These are phyloP conservation scores for Solenopsis invicta DNA, from an alignment of 1,140 invertebrate species.

Conservation along the genomic window DNA sequence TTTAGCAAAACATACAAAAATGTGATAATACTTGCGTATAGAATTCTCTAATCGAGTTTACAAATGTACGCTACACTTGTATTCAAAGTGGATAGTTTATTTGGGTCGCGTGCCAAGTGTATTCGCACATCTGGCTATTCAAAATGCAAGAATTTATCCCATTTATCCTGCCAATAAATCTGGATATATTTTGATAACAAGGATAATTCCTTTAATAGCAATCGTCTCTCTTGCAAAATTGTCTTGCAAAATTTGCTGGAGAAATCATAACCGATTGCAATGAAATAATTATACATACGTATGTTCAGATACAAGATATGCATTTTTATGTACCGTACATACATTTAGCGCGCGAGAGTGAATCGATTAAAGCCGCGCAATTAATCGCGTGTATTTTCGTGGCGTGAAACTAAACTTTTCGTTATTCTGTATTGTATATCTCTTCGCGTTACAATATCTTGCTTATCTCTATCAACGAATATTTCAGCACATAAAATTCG, in stretches of 20 bases:
- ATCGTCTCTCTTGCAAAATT: not conserved
- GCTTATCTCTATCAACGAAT: slow-evolving; percentile 24
- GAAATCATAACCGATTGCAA: slow-evolving; percentile 12
- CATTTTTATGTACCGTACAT: slow-evolving; percentile 43
- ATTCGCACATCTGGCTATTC: slow-evolving; percentile 26
- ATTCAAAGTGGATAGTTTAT: slow-evolving; percentile 19
- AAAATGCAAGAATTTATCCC: slow-evolving; percentile 58
- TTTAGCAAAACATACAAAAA: slow-evolving; percentile 69
- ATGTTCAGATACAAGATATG: slow-evolving; percentile 76
- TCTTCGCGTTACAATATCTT: not conserved
- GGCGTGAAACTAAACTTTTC: not conserved
- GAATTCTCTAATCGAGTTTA: slow-evolving; percentile 43
- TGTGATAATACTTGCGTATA: slow-evolving; percentile 47
- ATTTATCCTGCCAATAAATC: slow-evolving; percentile 40
- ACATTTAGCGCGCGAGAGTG: not conserved
- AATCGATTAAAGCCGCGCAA: slow-evolving; percentile 1
- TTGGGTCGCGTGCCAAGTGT: slow-evolving; percentile 8
- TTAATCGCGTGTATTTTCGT: not conserved
- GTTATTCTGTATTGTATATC: no score
- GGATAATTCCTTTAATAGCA: not conserved
- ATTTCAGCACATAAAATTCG: slow-evolving; percentile 19
- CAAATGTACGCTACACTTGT: slow-evolving; percentile 10
- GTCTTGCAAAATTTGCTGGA: not conserved
- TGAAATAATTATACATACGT: slow-evolving; percentile 40
- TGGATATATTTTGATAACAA: slow-evolving; percentile 46